Evolutionary conservation across 2,888 invertebrate species (phyloP).

Genomic region (Leucoptera coffeella): DNA sequence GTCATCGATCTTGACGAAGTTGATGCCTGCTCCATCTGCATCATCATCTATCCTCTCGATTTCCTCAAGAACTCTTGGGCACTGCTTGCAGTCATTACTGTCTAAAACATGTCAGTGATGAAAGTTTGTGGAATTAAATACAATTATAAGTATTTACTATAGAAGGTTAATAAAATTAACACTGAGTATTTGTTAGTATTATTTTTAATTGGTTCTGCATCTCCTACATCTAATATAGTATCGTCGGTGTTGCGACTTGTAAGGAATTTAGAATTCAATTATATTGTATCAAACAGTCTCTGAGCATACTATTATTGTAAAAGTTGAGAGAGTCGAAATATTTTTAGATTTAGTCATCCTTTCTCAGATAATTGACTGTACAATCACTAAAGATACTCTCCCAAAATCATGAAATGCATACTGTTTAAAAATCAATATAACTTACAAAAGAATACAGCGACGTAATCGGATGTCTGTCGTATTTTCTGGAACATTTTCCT

Average conservation of each 20-base stretch:
- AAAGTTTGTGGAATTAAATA: conserved; percentile 25
- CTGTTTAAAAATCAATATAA: conserved; percentile 19
- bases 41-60: conserved; percentile 93
- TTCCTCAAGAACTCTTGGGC: conserved; percentile 78
- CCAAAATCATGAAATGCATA: no score
- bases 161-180: conserved; percentile 2
- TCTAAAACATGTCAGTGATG: conserved; percentile 63
- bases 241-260: no score
- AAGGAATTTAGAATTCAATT: no score
- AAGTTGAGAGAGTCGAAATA: no score
- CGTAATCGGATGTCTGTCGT: conserved; percentile 79
- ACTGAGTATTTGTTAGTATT: conserved; percentile 5
- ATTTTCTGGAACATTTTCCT: conserved; percentile 91
- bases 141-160: no score
- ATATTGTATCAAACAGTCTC: no score
- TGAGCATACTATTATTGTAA: no score
- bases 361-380: no score
- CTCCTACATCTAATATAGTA: no score
- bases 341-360: no score
- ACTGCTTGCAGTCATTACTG: conserved; percentile 93
- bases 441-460: conserved; percentile 92
- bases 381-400: no score
- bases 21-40: conserved; percentile 83
- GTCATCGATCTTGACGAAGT: conserved; percentile 89
- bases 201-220: no score